Conservation (phyloP, 2,888 invertebrate genomes). For the Philaethria dido region DNA sequence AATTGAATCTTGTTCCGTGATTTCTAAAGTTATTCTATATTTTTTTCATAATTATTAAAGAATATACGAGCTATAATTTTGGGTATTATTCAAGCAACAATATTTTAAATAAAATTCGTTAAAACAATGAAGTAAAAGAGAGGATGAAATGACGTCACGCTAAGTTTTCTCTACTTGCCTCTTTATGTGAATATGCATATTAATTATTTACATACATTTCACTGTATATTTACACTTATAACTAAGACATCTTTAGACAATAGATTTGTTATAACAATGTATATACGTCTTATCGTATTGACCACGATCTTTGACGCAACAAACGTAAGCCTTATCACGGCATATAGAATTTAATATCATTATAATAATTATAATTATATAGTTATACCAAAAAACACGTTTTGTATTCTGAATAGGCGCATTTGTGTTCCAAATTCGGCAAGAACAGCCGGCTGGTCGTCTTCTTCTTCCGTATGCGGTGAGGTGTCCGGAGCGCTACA, state of each 20-base stretch:
- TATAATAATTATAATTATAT: constrained; percentile 42
- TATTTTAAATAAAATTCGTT: too few species aligned
- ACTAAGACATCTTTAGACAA: neutral
- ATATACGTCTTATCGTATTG: neutral
- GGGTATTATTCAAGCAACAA: too few species aligned
- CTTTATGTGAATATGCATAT: neutral
- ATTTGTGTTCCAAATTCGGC: constrained; percentile 60
- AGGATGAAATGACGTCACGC: neutral
- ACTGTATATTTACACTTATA: neutral
- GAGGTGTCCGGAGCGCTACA: constrained; percentile 33
- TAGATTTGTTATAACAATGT: neutral
- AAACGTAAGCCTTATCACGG: constrained; percentile 48
- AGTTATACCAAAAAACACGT: constrained; percentile 50
- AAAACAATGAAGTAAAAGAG: too few species aligned
- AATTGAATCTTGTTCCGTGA: too few species aligned
- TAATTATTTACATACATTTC: neutral
- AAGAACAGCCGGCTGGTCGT: constrained; percentile 45
- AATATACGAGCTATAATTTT: too few species aligned
- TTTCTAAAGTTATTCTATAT: neutral
- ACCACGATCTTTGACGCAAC: constrained; percentile 11
- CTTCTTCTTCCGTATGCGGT: constrained; percentile 39
- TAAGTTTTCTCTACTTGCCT: neutral
- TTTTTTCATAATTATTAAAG: neutral
- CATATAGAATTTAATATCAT: constrained; percentile 46
- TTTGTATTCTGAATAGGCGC: constrained; percentile 57